Evolutionary conservation across 2,113 vertebrate genomes (phyloP), one percentile per base, ranked within the genome.

Genomic region (Sorex araneus): DNA sequence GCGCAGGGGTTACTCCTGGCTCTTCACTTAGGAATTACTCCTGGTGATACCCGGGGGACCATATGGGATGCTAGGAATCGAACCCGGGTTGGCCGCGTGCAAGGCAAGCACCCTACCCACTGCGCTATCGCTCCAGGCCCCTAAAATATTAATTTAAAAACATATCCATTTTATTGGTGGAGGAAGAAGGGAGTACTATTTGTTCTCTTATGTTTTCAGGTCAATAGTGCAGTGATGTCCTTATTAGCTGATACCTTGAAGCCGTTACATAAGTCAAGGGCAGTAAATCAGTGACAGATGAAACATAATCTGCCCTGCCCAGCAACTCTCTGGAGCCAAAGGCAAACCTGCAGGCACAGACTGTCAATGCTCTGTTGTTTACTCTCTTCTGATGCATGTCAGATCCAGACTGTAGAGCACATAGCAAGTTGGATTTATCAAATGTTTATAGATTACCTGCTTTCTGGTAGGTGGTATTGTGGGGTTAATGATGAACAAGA

Each of bases 201-300:
- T 98, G 96, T 18, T 93, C 86, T 87, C 80, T 92, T 3, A 0
- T 54, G 21, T 34, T 93, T 45, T 70, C 74, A 92, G 96, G 87
- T 74, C 96, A 94, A 34, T 73, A 92, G 95, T 70, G 87, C 95
- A 95, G 94, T 76, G 11, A 64, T 96, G 93, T 96, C 96, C 94
- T n/a, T 87, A 94, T 96, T 95, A 93, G 36, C n/a, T 77, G 89
- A 85, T 0, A 7, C 54, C 0, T 30, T 75, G 89, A 85, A 0
- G 5, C 47, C 0, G 0, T 84, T 36, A n/a, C 79, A 32, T 0
- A 0, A 96, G 78, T 90, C 64, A 93, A 11, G 71, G 94, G 45
- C 94, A 80, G 82, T 80, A 16, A 93, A 96, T 96, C 90, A 94
- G 54, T 10, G 23, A 96, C 90, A 94, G 84, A 94, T 64, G 60